A percentile compares a stretch with the other conserved stretches of the same genome.
Evolutionary conservation across 2,888 invertebrate genomes (phyloP).

Genomic region (Hyalella azteca): DNA sequence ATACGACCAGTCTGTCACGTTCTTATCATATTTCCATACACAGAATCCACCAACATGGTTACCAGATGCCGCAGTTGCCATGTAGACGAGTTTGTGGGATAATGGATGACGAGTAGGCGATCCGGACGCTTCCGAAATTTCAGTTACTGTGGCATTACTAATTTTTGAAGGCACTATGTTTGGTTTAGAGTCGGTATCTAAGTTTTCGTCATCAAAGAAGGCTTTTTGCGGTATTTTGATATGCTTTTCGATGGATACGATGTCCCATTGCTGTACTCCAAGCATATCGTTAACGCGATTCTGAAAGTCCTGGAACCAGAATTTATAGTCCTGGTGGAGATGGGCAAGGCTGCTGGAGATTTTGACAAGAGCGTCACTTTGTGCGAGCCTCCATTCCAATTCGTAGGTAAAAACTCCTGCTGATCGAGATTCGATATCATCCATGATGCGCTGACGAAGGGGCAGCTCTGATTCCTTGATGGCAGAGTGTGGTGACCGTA

Average conservation of each 20-base stretch:
- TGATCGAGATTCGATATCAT: constrained; percentile 43
- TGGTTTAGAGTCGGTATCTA: neutral
- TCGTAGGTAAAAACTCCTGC: constrained; percentile 49
- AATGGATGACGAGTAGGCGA: constrained; percentile 35
- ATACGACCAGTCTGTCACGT: constrained; percentile 49
- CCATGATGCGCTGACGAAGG: constrained; percentile 39
- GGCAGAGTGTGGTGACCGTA: constrained; percentile 44
- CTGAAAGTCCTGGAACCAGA: constrained; percentile 52
- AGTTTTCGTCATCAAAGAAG: neutral
- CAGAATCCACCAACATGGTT: constrained; percentile 57
- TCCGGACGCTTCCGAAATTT: neutral
- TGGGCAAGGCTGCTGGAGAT: constrained; percentile 45
- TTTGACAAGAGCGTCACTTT: constrained; percentile 45
- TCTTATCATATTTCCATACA: constrained; percentile 47
- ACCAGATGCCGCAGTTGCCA: constrained; percentile 55
- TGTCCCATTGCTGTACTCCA: constrained; percentile 46
- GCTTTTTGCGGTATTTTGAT: constrained; percentile 6
- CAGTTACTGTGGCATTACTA: neutral
- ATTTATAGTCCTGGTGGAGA: constrained; percentile 49
- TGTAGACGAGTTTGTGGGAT: constrained; percentile 52
- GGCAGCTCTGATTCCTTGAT: constrained; percentile 51
- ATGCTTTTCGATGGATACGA: neutral
- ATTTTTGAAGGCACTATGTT: neutral
- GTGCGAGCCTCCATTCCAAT: constrained; percentile 49
- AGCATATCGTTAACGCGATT: constrained; percentile 49